These are phyloP conservation scores for Lasius fuliginosus DNA, from an alignment of 2,888 invertebrate genomes.

Conservation along the genomic window DNA sequence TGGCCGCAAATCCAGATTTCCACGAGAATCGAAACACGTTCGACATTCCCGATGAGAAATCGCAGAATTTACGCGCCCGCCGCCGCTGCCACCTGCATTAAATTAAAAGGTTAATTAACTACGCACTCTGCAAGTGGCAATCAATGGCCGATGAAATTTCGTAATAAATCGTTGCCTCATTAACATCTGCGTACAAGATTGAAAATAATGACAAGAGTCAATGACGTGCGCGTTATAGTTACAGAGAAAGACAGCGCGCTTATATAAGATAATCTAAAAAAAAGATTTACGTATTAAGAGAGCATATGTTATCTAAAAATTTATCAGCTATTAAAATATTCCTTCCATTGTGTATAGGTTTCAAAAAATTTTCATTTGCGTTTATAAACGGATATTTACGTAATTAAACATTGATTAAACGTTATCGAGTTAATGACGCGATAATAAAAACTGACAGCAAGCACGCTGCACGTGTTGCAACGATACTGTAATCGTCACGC, in stretches of 20 bases:
- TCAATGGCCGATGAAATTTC: slow-evolving; percentile 35
- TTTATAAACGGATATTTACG: neutral
- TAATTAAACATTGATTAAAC: slow-evolving; percentile 6
- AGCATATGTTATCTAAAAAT: neutral
- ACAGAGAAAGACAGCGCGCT: neutral
- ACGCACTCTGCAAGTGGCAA: slow-evolving; percentile 20
- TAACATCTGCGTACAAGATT: slow-evolving; percentile 6
- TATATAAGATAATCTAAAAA: too few relatives aligned
- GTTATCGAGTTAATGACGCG: neutral
- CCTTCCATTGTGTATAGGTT: too few relatives aligned
- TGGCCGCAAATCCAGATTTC: slow-evolving; percentile 70
- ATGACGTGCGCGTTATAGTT: neutral
- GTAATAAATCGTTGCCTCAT: slow-evolving; percentile 23
- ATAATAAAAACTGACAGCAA: slow-evolving; percentile 29
- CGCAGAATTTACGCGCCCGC: slow-evolving; percentile 45
- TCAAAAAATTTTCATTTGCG: neutral
- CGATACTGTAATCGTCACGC: slow-evolving; percentile 35
- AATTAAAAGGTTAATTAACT: slow-evolving; percentile 66
- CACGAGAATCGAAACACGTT: slow-evolving; percentile 54
- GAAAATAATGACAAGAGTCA: slow-evolving; percentile 18
- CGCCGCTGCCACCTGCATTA: slow-evolving; percentile 42
- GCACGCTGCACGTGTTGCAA: slow-evolving; percentile 35
- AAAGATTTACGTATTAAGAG: neutral
- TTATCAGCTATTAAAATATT: neutral
- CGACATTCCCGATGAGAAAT: slow-evolving; percentile 60